These are phyloP conservation scores for Acanthisitta chloris DNA, from an alignment of 2,113 vertebrate genomes.

Conservation along the genomic window DNA sequence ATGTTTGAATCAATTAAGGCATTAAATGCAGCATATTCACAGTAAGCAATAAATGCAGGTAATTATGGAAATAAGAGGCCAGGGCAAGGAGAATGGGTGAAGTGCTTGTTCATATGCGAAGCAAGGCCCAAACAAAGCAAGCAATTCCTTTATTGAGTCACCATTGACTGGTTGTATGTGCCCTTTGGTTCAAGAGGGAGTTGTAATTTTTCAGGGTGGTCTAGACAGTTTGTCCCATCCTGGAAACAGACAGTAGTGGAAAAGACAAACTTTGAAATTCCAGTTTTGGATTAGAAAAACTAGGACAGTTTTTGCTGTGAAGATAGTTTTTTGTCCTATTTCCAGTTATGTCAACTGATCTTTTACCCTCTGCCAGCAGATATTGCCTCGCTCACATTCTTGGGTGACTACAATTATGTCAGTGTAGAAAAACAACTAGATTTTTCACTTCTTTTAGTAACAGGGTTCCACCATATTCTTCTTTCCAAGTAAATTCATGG, in stretches of 20 bases:
- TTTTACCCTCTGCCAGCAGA: background rate
- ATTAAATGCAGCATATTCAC: background rate
- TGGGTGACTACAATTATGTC: background rate
- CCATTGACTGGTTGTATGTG: background rate
- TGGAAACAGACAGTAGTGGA: rapidly evolving
- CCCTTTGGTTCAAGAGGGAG: background rate
- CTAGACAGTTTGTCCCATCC: background rate
- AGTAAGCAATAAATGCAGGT: background rate
- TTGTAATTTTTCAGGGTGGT: background rate
- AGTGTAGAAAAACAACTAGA: background rate
- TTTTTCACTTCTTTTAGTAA: background rate
- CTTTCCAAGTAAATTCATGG: background rate
- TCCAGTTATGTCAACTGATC: background rate
- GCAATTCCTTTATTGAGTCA: background rate
- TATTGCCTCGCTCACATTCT: background rate
- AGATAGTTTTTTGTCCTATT: background rate
- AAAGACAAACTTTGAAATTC: background rate
- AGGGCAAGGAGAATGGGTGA: background rate
- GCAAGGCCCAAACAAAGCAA: background rate
- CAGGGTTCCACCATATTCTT: rapidly evolving
- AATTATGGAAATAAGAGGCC: conserved; percentile 4
- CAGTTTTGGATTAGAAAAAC: background rate
- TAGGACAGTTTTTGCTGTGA: rapidly evolving
- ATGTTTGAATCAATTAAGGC: background rate
- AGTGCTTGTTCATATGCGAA: background rate